phyloP scores from a whole-genome alignment of 1,140 invertebrate species.

The Nomia melanderi region DNA sequence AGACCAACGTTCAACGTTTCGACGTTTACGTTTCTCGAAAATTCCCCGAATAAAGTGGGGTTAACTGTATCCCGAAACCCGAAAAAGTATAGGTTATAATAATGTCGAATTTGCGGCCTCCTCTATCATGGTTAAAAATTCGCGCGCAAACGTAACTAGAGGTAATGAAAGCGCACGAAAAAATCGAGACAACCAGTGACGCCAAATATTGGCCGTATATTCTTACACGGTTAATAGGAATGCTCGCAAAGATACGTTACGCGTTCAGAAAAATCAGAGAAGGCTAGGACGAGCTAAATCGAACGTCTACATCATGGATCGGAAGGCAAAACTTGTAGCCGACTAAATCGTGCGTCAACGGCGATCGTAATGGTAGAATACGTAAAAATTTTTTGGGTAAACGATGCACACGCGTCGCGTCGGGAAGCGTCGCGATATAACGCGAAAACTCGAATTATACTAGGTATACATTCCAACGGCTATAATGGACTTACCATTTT shows the following conservation, averaged over 20 bases:
- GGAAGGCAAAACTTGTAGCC: not conserved
- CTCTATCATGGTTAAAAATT: constrained; percentile 39
- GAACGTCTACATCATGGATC: not conserved
- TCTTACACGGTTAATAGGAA: constrained; percentile 18
- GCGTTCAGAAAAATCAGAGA: not conserved
- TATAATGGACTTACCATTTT: constrained; percentile 74
- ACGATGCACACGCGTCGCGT: not conserved
- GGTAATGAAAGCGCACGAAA: constrained; percentile 19
- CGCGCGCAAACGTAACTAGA: constrained; percentile 49
- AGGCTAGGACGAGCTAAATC: not conserved
- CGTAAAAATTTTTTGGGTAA: not conserved
- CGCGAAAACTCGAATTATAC: not conserved
- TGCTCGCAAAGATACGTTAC: not conserved
- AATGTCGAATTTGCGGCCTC: not conserved
- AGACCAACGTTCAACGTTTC: not conserved
- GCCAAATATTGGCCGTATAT: constrained; percentile 30
- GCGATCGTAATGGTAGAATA: not conserved
- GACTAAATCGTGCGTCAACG: constrained; percentile 19
- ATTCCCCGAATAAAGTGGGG: not conserved
- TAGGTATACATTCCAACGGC: not conserved
- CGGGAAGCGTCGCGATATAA: not conserved
- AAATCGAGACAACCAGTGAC: constrained; percentile 33
- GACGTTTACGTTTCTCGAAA: constrained; percentile 9
- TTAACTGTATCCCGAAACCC: not conserved
- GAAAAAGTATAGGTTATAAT: not conserved